Base-by-base conservation (phyloP, 2,113 vertebrate genomes). In the Xyliphius kryptos region DNA sequence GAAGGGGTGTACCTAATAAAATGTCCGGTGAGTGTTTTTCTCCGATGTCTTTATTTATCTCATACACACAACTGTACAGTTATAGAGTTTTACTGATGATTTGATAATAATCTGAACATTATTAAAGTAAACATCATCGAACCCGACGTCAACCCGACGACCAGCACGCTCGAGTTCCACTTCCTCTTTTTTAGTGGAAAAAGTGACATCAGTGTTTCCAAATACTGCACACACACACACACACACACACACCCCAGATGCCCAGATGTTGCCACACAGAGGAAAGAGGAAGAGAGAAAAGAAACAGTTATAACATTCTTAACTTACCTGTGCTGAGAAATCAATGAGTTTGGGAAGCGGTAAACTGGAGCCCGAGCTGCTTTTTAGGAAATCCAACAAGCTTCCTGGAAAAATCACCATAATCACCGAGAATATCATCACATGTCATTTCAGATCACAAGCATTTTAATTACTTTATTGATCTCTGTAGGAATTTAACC, bases 381-480 rank as follows among this genome's bases (percentile, higher is more conserved):
- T 93, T 82, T 98, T 98, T 68, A 97, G 79, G 81, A 97, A 98
- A 80, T 98, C 94, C 72, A 97, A 81, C 56, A 98, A 84, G 63
- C 95, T 98, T 46, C 95, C 95, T 97, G 61, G 58, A 26, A 63
- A 43, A 8, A 66, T 14, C 54, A 67, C 43, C 4, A 76, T 15
- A 72, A n/a, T n/a, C n/a, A n/a, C n/a, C n/a, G n/a, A n/a, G n/a
- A n/a, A n/a, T n/a, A n/a, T n/a, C n/a, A n/a, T n/a, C n/a, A n/a
- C n/a, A n/a, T n/a, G 2, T 56, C 36, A 2, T 15, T 5, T 16
- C 17, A n/a, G 36, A 20, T 9, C 12, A 26, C 43, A 16, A 38
- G 16, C 1, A 21, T 13, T 14, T 20, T 48, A 4, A 63, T 7
- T n/a, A n/a, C n/a, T n/a, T n/a, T n/a, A n/a, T n/a, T n/a, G n/a